Evolutionary conservation across 2,113 vertebrate species (phyloP).

Genomic region (Sphaerodactylus townsendi): DNA sequence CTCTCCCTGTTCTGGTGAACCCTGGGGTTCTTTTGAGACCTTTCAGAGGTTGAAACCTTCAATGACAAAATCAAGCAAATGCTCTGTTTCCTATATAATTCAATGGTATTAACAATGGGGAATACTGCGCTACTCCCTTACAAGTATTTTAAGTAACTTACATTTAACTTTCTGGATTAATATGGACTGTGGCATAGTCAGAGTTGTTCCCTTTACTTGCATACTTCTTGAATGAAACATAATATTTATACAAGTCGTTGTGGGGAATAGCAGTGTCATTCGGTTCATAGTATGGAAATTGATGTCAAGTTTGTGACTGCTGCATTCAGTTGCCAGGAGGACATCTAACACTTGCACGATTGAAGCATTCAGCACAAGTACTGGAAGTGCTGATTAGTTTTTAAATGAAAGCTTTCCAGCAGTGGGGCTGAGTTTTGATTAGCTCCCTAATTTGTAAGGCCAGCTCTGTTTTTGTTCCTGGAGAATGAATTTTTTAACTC

Average conservation of each 20-base stretch:
- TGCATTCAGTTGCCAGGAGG: slow-evolving; percentile 7
- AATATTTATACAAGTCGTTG: not conserved
- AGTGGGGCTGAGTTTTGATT: not conserved
- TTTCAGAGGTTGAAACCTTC: not conserved
- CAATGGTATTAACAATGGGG: not conserved
- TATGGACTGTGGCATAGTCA: not conserved
- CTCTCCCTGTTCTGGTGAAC: not conserved
- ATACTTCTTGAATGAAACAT: not conserved
- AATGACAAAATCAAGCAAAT: not conserved
- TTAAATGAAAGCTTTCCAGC: slow-evolving; percentile 9
- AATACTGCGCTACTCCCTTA: not conserved
- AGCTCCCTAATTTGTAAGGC: not conserved
- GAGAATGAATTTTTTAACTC: not conserved
- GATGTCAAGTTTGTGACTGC: not conserved
- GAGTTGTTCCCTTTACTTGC: not conserved
- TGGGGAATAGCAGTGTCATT: not conserved
- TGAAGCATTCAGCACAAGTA: not conserved
- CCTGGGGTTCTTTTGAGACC: not conserved
- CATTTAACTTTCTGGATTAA: not conserved
- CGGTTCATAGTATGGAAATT: slow-evolving; percentile 15
- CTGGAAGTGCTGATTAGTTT: not conserved
- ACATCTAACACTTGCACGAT: not conserved
- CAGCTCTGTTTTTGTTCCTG: not conserved
- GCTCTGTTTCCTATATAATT: not conserved
- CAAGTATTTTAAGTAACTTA: not conserved